phyloP scores from a whole-genome alignment of 2,888 invertebrate genomes.

The Lamproptera curius region DNA sequence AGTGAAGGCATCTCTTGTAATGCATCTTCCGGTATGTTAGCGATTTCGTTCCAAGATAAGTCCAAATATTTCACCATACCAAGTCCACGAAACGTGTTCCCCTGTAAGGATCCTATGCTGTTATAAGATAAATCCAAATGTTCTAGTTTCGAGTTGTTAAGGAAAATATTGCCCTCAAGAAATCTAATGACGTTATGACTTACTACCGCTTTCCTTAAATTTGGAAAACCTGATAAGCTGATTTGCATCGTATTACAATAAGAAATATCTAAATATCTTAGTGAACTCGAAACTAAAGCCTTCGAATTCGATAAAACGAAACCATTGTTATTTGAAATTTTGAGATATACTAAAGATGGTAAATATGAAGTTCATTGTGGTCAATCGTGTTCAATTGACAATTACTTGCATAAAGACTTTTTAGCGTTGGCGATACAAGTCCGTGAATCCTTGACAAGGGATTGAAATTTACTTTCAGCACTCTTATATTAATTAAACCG shows the following conservation, averaged over 20 bases:
- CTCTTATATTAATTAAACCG: slow-evolving; percentile 72
- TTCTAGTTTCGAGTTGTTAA: slow-evolving; percentile 78
- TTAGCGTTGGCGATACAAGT: slow-evolving; percentile 70
- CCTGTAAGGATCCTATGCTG: slow-evolving; percentile 78
- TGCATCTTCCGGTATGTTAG: slow-evolving; percentile 75
- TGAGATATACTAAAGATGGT: slow-evolving; percentile 77
- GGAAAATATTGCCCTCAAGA: slow-evolving; percentile 78
- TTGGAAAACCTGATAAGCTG: slow-evolving; percentile 80
- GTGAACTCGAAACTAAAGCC: slow-evolving; percentile 66
- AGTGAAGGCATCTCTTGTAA: slow-evolving; percentile 80
- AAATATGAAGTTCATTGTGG: slow-evolving; percentile 76
- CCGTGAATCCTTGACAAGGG: slow-evolving; percentile 63
- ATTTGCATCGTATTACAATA: slow-evolving; percentile 79
- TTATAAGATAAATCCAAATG: slow-evolving; percentile 82
- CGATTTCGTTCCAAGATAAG: slow-evolving; percentile 84
- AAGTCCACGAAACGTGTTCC: slow-evolving; percentile 79
- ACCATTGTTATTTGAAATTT: slow-evolving; percentile 80
- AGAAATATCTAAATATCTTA: slow-evolving; percentile 78
- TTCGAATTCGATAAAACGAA: slow-evolving; percentile 64
- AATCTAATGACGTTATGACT: slow-evolving; percentile 81
- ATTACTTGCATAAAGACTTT: slow-evolving; percentile 76
- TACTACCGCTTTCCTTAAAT: slow-evolving; percentile 76
- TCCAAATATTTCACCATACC: slow-evolving; percentile 79
- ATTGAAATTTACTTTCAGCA: slow-evolving; percentile 75
- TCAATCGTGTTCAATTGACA: slow-evolving; percentile 74